A percentile compares a stretch with the other conserved stretches of the same genome.
Conservation (phyloP, 53 echinoderm and acorn worm species). For the Holothuria leucospilota region DNA sequence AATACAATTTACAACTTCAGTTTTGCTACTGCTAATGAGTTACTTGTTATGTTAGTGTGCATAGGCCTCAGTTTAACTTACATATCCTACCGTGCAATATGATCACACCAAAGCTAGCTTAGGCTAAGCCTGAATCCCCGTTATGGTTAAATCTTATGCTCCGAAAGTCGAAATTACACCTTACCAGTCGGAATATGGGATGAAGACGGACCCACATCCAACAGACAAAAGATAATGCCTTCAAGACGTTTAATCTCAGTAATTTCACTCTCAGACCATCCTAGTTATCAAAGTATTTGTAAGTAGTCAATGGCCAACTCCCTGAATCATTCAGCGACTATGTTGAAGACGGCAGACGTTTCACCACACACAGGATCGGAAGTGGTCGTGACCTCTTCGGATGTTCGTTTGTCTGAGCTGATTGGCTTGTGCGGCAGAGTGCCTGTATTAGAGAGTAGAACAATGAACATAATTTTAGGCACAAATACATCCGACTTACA, state of each 20-base stretch:
- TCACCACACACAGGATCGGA: slow-evolving; percentile 23
- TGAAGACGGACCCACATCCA: slow-evolving; percentile 34
- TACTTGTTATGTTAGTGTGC: too few relatives aligned
- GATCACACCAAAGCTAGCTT: too few relatives aligned
- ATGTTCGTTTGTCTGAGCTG: slow-evolving; percentile 47
- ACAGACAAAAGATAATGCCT: slow-evolving; percentile 16
- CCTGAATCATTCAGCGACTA: slow-evolving; percentile 20
- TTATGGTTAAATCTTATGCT: too few relatives aligned
- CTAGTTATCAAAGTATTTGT: slow-evolving; percentile 15
- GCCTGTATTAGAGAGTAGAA: background rate
- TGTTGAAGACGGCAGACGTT: slow-evolving; percentile 33
- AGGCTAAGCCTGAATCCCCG: too few relatives aligned
- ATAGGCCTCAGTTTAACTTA: too few relatives aligned
- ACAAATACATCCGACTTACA: slow-evolving; percentile 1
- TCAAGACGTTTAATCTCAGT: background rate
- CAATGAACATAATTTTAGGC: slow-evolving; percentile 23
- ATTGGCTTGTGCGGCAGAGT: slow-evolving; percentile 19
- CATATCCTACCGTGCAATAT: too few relatives aligned
- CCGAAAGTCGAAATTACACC: slow-evolving; percentile 1
- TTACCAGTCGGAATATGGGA: slow-evolving; percentile 42
- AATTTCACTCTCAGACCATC: slow-evolving; percentile 21
- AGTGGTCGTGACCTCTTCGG: slow-evolving; percentile 48
- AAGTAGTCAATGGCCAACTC: slow-evolving; percentile 21
- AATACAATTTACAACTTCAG: too few relatives aligned
- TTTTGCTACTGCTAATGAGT: too few relatives aligned